Percentiles rank a stretch among this genome's conserved stretches.
Conservation (phyloP, 2,797 vertebrate species). For the Nasua narica region DNA sequence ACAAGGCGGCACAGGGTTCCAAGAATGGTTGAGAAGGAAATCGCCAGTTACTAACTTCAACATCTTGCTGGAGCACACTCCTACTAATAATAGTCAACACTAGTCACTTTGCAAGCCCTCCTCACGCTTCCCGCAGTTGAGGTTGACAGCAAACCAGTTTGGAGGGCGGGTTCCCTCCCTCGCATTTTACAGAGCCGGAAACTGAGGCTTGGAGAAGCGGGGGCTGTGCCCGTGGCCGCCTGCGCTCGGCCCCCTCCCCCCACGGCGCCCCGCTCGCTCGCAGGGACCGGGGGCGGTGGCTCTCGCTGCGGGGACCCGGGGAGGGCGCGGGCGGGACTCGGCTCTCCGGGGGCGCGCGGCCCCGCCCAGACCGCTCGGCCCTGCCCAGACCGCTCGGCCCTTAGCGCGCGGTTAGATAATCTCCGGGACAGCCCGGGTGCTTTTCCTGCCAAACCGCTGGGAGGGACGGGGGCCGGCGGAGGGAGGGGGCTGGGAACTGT, state of each 20-base stretch:
- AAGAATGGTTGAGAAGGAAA: neutral
- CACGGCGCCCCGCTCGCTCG: neutral
- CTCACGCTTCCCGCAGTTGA: neutral
- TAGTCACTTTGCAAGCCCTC: neutral
- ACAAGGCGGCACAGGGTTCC: rapidly evolving
- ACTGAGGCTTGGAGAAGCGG: neutral
- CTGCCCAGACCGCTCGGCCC: neutral
- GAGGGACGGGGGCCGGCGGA: neutral
- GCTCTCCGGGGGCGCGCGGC: neutral
- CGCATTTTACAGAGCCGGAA: neutral
- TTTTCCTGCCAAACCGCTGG: slow-evolving; percentile 57
- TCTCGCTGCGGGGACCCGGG: too few species aligned
- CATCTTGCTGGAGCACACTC: too few species aligned
- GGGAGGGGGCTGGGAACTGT: neutral
- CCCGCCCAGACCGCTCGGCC: neutral
- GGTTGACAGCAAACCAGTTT: neutral
- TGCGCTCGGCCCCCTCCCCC: neutral
- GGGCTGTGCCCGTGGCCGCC: rapidly evolving
- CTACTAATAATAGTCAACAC: neutral
- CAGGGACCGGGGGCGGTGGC: neutral
- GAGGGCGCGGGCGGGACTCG: neutral
- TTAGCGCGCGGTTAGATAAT: neutral
- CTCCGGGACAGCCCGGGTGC: neutral
- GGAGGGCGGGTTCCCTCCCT: rapidly evolving
- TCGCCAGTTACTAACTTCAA: rapidly evolving